Conservation (phyloP, 2,113 vertebrate species). For the Grus americana region DNA sequence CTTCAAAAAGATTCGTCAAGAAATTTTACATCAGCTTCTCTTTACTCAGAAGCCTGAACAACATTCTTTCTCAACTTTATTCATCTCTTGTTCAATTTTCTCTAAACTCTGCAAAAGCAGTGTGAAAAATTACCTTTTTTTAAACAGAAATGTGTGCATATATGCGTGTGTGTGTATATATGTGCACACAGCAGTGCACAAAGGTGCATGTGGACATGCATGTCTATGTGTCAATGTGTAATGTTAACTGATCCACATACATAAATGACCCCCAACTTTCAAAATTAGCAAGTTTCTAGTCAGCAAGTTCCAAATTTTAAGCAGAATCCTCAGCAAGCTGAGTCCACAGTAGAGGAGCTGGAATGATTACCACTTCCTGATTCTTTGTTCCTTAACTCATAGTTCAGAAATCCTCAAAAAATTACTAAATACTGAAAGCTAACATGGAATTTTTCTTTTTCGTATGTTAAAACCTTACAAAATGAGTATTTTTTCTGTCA, state of each 20-base stretch:
- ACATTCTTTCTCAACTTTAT: not conserved
- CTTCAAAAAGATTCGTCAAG: not conserved
- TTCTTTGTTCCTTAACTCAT: not conserved
- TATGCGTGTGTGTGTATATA: not conserved
- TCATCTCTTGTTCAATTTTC: not conserved
- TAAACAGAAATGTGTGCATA: not conserved
- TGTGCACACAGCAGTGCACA: not conserved
- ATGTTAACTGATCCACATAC: not conserved
- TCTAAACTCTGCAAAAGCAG: not conserved
- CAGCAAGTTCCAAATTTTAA: not conserved
- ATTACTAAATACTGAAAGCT: not conserved
- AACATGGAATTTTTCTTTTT: not conserved
- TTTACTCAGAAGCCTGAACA: not conserved
- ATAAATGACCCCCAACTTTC: not conserved
- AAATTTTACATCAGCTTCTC: not conserved
- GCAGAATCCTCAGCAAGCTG: not conserved
- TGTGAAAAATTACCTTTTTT: not conserved
- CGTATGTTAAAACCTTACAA: not conserved
- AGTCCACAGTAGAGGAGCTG: not conserved
- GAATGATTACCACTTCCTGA: not conserved
- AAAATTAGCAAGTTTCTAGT: not conserved
- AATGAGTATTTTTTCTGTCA: not conserved
- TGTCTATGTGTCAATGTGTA: accelerated
- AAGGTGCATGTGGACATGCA: not conserved
- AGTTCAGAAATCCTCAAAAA: not conserved